Evolutionary conservation across 2,797 vertebrate species (phyloP), one percentile per base, ranked within the genome.

Genomic region (Pterois miles): DNA sequence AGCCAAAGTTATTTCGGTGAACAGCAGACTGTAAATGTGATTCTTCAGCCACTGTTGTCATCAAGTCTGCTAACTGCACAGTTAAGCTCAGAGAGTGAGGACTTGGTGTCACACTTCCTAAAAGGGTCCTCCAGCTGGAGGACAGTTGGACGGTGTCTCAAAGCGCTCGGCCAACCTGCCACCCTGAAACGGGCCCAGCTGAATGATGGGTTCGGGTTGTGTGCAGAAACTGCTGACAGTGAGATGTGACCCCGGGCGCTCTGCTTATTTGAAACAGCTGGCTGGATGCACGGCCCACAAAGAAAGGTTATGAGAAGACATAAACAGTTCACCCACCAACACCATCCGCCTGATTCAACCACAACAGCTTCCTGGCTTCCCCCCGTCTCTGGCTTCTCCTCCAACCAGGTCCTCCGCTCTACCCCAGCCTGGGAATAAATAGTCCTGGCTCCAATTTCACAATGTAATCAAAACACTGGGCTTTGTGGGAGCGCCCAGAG

Each of bases 381-480:
- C 29, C 58, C 59, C 56, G n/a, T 60, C 69, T 34, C n/a, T 23
- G 50, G 53, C 52, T 56, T 34, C 56, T 62, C 52, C 73, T 80
- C 67, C 65, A 48, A 64, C 71, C 31, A 59, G 53, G 58, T 81
- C 65, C 62, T 57, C 57, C 58, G 12, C 50, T n/a, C 75, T 65
- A 22, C 23, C 69, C 70, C 36, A 63, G 78, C 76, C 81, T 88
- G 85, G 83, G 85, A 90, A 90, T 84, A 93, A 86, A 91, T 66
- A 85, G 27, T 70, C 78, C 62, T 77, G 58, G 79, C 75, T 90
- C 82, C 60, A 31, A 72, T 93, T 93, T 89, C 89, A 90, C 86
- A 89, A 48, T 83, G 88, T 92, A 91, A 91, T 92, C 80, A 91
- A 88, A 90, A 91, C 86, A 91, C 62, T 74, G 52, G 71, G 74